These are phyloP conservation scores for Pedetes capensis DNA, from an alignment of 2,113 vertebrate species.

Conservation along the genomic window DNA sequence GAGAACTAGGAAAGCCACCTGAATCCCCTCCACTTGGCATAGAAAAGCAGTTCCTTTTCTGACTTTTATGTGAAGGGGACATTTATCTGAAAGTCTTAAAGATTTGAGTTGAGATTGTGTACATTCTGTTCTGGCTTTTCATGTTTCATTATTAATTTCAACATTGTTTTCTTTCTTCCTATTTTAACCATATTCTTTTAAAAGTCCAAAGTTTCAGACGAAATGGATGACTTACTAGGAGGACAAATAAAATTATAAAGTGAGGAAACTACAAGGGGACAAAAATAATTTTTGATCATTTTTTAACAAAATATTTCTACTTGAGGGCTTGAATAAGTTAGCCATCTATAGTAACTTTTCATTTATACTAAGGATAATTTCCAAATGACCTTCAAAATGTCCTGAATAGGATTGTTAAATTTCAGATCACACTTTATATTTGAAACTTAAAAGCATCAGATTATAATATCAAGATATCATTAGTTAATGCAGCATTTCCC, in stretches of 20 bases:
- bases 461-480: neutral
- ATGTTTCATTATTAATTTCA: neutral
- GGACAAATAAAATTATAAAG: slow-evolving; percentile 57
- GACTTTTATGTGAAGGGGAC: neutral
- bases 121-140: neutral
- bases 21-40: neutral
- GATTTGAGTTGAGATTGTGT: neutral
- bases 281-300: slow-evolving; percentile 9
- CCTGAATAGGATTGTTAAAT: neutral
- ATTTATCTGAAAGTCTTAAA: slow-evolving; percentile 2
- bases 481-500: slow-evolving; percentile 23
- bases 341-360: neutral
- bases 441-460: neutral
- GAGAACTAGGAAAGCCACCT: neutral
- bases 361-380: neutral
- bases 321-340: neutral
- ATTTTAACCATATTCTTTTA: neutral
- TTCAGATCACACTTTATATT: too few species aligned
- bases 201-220: neutral
- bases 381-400: neutral
- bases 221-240: slow-evolving; percentile 10
- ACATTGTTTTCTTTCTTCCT: slow-evolving; percentile 19
- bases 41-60: neutral
- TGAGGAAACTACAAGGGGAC: slow-evolving; percentile 5
- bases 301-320: slow-evolving; percentile 18